Conservation (phyloP, 2,113 vertebrate genomes). For the Pithys albifrons region DNA sequence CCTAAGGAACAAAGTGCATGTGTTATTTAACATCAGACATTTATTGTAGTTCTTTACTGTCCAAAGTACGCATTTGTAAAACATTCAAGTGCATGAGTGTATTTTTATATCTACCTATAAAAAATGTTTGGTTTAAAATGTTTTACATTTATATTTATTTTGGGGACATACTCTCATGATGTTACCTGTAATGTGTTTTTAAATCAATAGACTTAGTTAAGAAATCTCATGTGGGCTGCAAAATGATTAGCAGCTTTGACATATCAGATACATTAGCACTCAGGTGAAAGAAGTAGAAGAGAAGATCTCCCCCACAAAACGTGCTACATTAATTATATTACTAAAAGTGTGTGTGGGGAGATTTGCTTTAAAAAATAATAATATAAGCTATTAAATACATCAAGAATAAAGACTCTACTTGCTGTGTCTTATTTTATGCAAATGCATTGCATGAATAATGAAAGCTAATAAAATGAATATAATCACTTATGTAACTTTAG, state of each 20-base stretch:
- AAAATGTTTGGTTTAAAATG: not conserved
- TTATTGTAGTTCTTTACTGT: not conserved
- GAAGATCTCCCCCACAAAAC: slow-evolving; percentile 27
- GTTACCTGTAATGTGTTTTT: not conserved
- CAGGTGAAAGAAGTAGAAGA: slow-evolving; percentile 17
- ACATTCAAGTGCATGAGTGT: not conserved
- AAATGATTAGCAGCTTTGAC: slow-evolving; percentile 20
- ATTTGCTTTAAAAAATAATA: not conserved
- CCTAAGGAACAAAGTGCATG: not conserved
- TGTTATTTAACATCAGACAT: not conserved
- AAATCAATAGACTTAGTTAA: not conserved
- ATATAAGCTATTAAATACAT: not conserved
- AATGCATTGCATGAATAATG: not conserved
- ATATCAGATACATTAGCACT: not conserved
- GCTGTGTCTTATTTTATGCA: not conserved
- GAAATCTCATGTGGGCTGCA: slow-evolving; percentile 6
- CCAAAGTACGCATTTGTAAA: not conserved
- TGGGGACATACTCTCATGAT: not conserved
- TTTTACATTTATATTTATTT: not conserved
- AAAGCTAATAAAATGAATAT: not conserved
- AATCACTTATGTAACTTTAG: not conserved
- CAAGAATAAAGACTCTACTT: not conserved
- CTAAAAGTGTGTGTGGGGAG: not conserved
- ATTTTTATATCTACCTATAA: not conserved
- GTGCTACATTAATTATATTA: not conserved